phyloP scores from a whole-genome alignment of 2,113 vertebrate species.

The Stercorarius parasiticus region DNA sequence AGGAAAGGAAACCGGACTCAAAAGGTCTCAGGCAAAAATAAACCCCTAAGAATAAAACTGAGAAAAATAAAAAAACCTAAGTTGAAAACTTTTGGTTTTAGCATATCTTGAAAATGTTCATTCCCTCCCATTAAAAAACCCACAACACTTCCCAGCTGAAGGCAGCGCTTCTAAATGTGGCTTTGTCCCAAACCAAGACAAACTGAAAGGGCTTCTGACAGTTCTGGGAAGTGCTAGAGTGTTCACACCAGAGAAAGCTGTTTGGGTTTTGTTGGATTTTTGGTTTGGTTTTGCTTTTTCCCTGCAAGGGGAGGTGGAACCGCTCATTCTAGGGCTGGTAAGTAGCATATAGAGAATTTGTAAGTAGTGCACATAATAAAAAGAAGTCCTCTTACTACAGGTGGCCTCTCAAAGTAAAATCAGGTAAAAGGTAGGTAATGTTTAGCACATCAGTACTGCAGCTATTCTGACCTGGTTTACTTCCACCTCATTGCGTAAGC shows the following conservation, averaged over 20 bases:
- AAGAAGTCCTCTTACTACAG: neutral
- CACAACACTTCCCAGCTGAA: constrained; percentile 37
- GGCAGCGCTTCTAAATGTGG: constrained; percentile 1
- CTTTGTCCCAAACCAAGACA: constrained; percentile 59
- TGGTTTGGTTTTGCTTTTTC: neutral
- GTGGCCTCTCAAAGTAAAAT: neutral
- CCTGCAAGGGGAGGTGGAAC: neutral
- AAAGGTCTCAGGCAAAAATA: constrained; percentile 18
- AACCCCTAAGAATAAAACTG: neutral
- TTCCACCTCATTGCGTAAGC: neutral
- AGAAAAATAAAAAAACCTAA: neutral
- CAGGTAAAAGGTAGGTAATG: neutral
- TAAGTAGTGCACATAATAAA: neutral
- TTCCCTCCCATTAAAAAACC: neutral
- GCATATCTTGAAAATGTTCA: neutral
- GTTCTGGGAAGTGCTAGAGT: constrained; percentile 37
- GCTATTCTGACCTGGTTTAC: neutral
- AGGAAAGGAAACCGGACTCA: neutral
- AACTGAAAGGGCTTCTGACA: constrained; percentile 60
- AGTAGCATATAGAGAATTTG: neutral
- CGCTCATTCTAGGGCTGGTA: neutral
- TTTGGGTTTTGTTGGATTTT: neutral
- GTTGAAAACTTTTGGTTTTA: neutral
- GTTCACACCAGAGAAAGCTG: constrained; percentile 49
- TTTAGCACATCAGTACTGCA: neutral